Evolutionary conservation across 2,113 vertebrate species (phyloP), one percentile per base, ranked within the genome.

Genomic region (Octodon degus): DNA sequence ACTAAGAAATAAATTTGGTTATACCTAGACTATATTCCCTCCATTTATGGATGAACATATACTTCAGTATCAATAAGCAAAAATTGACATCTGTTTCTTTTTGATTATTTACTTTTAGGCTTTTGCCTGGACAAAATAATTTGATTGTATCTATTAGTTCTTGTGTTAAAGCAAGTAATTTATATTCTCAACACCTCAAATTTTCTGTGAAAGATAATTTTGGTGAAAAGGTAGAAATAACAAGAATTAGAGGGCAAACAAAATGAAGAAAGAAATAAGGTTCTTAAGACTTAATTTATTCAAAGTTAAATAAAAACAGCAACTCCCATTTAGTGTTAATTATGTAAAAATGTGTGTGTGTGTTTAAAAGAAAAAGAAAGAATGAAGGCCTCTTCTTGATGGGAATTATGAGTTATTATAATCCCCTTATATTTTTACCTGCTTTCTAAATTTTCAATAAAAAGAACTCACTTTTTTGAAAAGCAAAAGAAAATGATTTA

Each of bases 51-150:
- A 87, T 37, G n/a, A 84, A 32, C 27, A 11, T 81, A 72, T 32
- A n/a, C 58, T 81, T 80, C 43, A 84, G 40, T 80, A 20, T 50
- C 50, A 50, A 32, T 32, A 96, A 77, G n/a, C 27, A 37, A 92
- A 88, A 89, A 65, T 4, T 40, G 37, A 55, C 47, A 85, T 30
- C n/a, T 47, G 8, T 67, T 96, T 88, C 25, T 37, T 95, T 84
- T 89, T 27, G 1, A 53, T 95, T 83, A 87, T 16, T 77, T 47
- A 65, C 11, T 90, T 90, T 27, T 85, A 58, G 37, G 76, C 7
- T 94, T 91, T 94, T 94, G 67, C 68, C 37, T 50, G 89, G 34
- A 93, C 53, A 84, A 87, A 91, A 72, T 82, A 91, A 84, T 90
- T 93, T 77, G 20, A 84, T 58, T 90, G 8, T 47, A 89, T 74